Evolutionary conservation across 2,888 invertebrate species (phyloP).

Genomic region (Ophioninae sp.): DNA sequence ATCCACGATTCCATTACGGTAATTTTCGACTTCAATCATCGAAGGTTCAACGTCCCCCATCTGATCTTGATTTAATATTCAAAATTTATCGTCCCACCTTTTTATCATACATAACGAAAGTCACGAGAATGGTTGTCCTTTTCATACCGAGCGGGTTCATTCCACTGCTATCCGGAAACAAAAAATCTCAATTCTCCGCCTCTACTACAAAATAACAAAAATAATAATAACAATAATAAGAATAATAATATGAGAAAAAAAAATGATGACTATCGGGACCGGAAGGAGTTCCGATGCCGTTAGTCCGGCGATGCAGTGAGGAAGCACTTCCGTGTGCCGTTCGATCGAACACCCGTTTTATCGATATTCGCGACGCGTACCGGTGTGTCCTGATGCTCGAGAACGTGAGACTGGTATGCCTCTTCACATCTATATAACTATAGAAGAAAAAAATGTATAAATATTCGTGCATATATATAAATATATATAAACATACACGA

Average conservation of each 20-base stretch:
- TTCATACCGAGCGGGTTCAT: neutral
- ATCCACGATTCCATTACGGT: neutral
- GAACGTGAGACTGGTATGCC: conserved; percentile 55
- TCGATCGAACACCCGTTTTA: conserved; percentile 51
- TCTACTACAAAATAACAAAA: conserved; percentile 14
- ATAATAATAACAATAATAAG: conserved; percentile 3
- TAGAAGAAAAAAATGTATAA: conserved; percentile 37
- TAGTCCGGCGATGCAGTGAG: conserved; percentile 65
- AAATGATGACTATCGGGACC: conserved; percentile 60
- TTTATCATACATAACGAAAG: neutral
- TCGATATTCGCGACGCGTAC: conserved; percentile 62
- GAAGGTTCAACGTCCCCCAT: neutral
- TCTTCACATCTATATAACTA: conserved; percentile 33
- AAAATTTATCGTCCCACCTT: neutral
- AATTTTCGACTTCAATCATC: neutral
- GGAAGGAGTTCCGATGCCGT: conserved; percentile 65
- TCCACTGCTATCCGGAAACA: neutral
- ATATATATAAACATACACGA: conserved; percentile 29
- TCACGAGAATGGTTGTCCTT: neutral
- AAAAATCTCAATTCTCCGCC: neutral
- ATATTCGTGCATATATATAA: conserved; percentile 11
- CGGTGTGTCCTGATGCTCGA: conserved; percentile 55
- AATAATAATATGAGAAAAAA: neutral
- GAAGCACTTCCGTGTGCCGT: conserved; percentile 67
- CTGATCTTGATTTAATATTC: neutral